Percentiles rank a stretch among this genome's conserved stretches.
Evolutionary conservation across 2,888 invertebrate genomes (phyloP).

Genomic region (Thera britannica): DNA sequence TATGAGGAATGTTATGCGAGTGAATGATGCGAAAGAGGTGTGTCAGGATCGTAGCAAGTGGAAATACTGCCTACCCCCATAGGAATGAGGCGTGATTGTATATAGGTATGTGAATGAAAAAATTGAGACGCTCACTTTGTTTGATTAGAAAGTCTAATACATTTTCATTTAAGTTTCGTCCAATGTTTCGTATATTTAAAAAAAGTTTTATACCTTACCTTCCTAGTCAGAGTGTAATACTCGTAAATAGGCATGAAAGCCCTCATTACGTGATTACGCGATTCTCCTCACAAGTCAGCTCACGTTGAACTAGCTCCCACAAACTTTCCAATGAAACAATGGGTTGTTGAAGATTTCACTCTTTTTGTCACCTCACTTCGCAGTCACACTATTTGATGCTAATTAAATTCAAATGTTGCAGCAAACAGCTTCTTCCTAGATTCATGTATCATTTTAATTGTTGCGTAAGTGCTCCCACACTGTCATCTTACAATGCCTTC

Average conservation of each 20-base stretch:
- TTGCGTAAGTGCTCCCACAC: conserved; percentile 56
- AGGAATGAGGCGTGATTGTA: no score
- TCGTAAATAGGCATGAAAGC: conserved; percentile 50
- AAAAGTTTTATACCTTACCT: conserved; percentile 15
- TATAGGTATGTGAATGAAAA: no score
- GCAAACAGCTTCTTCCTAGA: conserved; percentile 64
- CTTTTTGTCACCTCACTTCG: conserved; percentile 75
- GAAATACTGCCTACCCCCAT: no score
- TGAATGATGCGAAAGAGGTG: no score
- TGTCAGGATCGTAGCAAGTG: no score
- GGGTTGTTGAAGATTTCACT: conserved; percentile 77
- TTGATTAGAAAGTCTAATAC: conserved; percentile 5
- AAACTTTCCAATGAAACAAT: conserved; percentile 79
- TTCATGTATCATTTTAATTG: conserved; percentile 51
- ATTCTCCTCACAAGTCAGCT: conserved; percentile 65
- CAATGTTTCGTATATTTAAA: conserved; percentile 18
- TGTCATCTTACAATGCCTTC: conserved; percentile 31
- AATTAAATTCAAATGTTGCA: conserved; percentile 65
- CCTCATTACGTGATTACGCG: conserved; percentile 61
- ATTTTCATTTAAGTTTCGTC: conserved; percentile 6
- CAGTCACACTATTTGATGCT: conserved; percentile 54
- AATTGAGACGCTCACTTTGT: not conserved
- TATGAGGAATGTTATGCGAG: no score
- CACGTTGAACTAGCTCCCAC: conserved; percentile 64
- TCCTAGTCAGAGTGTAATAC: conserved; percentile 35